phyloP scores from a whole-genome alignment of 30 jellyfish, hydroid and myxozoan species.

The Hydractinia symbiolongicarpus region DNA sequence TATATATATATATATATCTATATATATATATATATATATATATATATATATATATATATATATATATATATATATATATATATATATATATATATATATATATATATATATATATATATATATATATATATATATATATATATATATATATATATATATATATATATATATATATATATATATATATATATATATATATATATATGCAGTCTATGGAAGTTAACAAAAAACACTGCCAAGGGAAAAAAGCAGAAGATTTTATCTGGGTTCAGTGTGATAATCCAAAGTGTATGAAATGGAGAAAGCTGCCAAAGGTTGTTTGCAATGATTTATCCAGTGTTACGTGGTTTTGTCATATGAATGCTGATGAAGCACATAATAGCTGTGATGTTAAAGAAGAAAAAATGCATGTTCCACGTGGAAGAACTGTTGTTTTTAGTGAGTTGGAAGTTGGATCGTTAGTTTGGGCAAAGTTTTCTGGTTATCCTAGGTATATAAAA shows the following conservation, averaged over 20 bases:
- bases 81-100: too few relatives aligned
- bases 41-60: too few relatives aligned
- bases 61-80: too few relatives aligned
- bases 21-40: too few relatives aligned
- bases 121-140: too few relatives aligned
- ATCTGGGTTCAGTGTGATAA: conserved; percentile 84
- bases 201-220: too few relatives aligned
- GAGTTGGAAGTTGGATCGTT: conserved; percentile 61
- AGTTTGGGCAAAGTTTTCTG: conserved; percentile 72
- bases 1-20: too few relatives aligned
- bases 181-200: too few relatives aligned
- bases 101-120: too few relatives aligned
- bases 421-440: conserved; percentile 54
- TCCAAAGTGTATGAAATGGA: conserved; percentile 76
- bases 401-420: conserved; percentile 41
- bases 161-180: too few relatives aligned
- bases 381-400: conserved; percentile 48
- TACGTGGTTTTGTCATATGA: conserved; percentile 68
- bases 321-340: conserved; percentile 7
- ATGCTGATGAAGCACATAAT: conserved; percentile 43
- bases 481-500: conserved; percentile 59
- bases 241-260: conserved; percentile 16
- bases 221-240: too few relatives aligned
- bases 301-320: conserved; percentile 37
- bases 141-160: too few relatives aligned